These are phyloP conservation scores for Tetramorium bicarinatum DNA, from an alignment of 2,888 invertebrate species.

Conservation along the genomic window DNA sequence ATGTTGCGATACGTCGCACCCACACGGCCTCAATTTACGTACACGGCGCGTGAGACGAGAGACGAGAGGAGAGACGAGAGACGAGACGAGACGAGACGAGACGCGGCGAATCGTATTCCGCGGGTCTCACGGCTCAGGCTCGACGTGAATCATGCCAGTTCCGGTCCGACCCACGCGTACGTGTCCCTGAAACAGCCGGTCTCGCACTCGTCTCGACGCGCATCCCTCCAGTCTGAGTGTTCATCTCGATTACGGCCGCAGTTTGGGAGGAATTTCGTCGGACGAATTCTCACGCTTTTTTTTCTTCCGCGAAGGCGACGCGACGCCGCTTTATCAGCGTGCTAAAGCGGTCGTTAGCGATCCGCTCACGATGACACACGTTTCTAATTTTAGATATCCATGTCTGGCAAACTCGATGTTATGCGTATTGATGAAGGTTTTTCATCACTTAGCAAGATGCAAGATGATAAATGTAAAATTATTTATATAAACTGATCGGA, in stretches of 20 bases:
- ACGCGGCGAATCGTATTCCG: slow-evolving; percentile 74
- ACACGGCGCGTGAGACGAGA: slow-evolving; percentile 51
- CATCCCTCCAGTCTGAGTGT: slow-evolving; percentile 59
- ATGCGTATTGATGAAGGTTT: neutral
- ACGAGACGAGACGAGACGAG: slow-evolving; percentile 50
- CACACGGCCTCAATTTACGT: slow-evolving; percentile 29
- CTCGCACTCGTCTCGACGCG: slow-evolving; percentile 73
- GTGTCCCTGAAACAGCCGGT: slow-evolving; percentile 77
- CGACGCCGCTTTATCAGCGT: slow-evolving; percentile 25
- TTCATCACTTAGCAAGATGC: neutral
- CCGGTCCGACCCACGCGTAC: slow-evolving; percentile 85
- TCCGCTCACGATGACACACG: slow-evolving; percentile 1
- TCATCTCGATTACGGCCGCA: slow-evolving; percentile 69
- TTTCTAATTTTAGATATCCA: slow-evolving; percentile 33
- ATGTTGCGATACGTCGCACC: slow-evolving; percentile 28
- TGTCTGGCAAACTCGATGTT: neutral
- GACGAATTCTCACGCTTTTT: slow-evolving; percentile 43
- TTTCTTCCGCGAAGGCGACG: slow-evolving; percentile 24
- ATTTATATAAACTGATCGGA: neutral
- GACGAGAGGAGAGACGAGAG: slow-evolving; percentile 21
- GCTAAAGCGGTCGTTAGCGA: slow-evolving; percentile 13
- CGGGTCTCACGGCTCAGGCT: slow-evolving; percentile 78
- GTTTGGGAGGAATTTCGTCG: slow-evolving; percentile 34
- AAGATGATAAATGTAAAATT: neutral
- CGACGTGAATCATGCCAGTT: slow-evolving; percentile 85